phyloP scores from a whole-genome alignment of 2,797 vertebrate species.

The Mionectes olivaceus region DNA sequence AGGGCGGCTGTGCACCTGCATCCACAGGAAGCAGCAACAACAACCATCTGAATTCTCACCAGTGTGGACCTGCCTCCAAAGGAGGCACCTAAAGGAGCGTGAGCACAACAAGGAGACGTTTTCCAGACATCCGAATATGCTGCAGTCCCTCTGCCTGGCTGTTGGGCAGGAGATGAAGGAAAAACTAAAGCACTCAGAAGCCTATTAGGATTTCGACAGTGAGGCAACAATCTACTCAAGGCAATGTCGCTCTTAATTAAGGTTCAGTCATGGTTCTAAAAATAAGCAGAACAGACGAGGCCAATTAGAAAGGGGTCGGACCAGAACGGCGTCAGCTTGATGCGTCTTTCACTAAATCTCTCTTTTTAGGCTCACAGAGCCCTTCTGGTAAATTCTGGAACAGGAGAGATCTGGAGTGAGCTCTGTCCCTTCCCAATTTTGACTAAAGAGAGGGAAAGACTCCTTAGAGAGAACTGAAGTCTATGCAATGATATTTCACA shows the following conservation, averaged over 20 bases:
- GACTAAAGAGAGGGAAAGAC: not conserved
- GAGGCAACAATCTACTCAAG: constrained; percentile 51
- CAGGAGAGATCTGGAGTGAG: not conserved
- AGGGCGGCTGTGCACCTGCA: not conserved
- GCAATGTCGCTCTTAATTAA: constrained; percentile 36
- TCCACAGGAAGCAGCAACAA: not conserved
- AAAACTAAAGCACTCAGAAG: constrained; percentile 58
- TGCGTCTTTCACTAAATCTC: not conserved
- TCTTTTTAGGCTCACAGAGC: not conserved
- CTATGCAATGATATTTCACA: not conserved
- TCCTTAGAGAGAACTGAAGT: not conserved
- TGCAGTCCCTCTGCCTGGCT: not conserved
- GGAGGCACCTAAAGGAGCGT: rapidly evolving
- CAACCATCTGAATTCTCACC: not conserved
- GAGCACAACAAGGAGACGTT: not conserved
- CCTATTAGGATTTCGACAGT: constrained; percentile 53
- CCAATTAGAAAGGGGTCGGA: not conserved
- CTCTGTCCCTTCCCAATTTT: not conserved
- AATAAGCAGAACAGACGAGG: constrained; percentile 49
- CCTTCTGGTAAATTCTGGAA: not conserved
- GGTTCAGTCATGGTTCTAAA: constrained; percentile 45
- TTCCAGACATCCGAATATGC: rapidly evolving
- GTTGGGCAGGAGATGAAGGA: constrained; percentile 40
- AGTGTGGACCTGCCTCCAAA: not conserved
- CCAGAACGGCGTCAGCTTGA: not conserved